Base-by-base conservation (phyloP, 2,888 invertebrate species). In the Spodoptera littoralis region DNA sequence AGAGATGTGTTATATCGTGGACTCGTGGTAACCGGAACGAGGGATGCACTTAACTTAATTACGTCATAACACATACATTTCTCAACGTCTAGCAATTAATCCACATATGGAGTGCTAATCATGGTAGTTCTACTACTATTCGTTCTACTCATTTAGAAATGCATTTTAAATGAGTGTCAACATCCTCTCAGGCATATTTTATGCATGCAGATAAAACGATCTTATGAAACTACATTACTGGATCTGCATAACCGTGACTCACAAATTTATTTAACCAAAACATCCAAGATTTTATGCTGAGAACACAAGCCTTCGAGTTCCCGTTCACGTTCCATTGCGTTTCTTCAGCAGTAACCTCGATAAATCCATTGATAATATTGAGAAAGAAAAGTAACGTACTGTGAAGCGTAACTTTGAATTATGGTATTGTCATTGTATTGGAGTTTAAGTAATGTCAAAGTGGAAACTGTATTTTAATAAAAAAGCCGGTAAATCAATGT, bases 1-100 rank as follows among this genome's bases (percentile, higher is more conserved):
- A 76, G 80, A 80, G 84, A 82, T 84, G 81, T 85, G 86, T 81
- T 56, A 47, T 48, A 60, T 58, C 55, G 63, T 61, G 41, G 68
- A 52, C 47, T 24, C 6, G 46, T 54, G 67, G 47, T 50, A 24
- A 13, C 53, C 47, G 43, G 65, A 52, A 30, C 59, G 52, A 65
- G 68, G 58, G 41, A 50, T 65, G 61, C 58, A 62, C 71, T 65
- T 67, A 55, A 43, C 60, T 24, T 61, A 51, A 68, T 70, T 52
- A 62, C 73, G 73, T 66, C 66, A 72, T 60, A 48, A 55, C 75
- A 50, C 36, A 51, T 30, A 66, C 52, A 55, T 48, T 55, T 55
- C 64, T 48, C 27, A 27, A 8, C 48, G 41, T 48, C 50, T 42
- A 54, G 18, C 65, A 36, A 57, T 41, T 64, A 24, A 70, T 70